Base-by-base conservation (phyloP, 2,113 vertebrate genomes). In the Scopus umbretta region DNA sequence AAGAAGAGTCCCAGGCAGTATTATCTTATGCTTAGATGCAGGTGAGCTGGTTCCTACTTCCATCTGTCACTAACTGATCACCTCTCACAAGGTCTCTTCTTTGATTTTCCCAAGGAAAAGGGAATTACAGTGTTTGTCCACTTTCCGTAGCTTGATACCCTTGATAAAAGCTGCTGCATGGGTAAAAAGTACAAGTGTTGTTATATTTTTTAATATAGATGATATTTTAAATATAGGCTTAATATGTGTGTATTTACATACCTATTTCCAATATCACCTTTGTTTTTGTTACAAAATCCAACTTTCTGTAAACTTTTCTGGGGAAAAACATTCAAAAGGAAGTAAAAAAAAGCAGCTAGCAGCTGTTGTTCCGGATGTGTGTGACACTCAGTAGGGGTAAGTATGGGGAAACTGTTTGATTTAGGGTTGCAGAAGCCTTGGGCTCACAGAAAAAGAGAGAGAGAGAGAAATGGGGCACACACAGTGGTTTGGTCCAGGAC, bases 401-500 rank as follows among this genome's bases (percentile, higher is more conserved):
- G 55, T 38, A 42, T 7, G 55, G 59, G 65, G 26, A 70, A 72
- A 40, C 5, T 18, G 7, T 21, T 89, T 89, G 55, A 42, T 71
- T 94, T 40, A 11, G 12, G 76, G 23, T 30, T 53, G 25, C 21
- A 62, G 53, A 91, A 86, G 21, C 59, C 59, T 72, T 4, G 14
- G 58, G 23, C n/a, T 63, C 74, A 36, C 5, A 43, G 87, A 27
- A 38, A 59, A 71, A 71, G 27, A 92, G 42, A 42, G 73, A 36
- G 5, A 0, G 40, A 80, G 75, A 88, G 55, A 80, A 75, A 40
- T 10, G 7, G 18, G n/a, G 34, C 5, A 3, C 20, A 7, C 5
- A 2, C 18, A 6, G 27, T 0, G 0, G 6, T 36, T 71, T 74
- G 40, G 11, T 29, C 63, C 0, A 1, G 32, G 63, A 29, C 27